phyloP scores from a whole-genome alignment of 2,888 invertebrate genomes.

The Harpalus rufipes region DNA sequence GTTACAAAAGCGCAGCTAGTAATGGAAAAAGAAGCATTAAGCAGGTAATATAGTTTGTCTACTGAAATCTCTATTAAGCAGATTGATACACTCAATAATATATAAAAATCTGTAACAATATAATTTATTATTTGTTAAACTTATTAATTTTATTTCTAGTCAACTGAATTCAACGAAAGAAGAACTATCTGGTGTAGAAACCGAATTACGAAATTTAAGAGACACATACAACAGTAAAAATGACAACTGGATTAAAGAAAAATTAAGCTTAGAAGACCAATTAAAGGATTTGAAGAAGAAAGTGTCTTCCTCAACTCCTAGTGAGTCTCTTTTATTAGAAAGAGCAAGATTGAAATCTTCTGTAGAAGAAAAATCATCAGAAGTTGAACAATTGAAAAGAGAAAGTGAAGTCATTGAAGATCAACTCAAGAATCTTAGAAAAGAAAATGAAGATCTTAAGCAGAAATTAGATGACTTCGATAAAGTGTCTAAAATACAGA shows the following conservation, averaged over 20 bases:
- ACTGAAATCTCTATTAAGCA: not conserved
- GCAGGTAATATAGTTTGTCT: slow-evolving; percentile 78
- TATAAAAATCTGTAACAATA: not conserved
- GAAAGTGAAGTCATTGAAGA: slow-evolving; percentile 85
- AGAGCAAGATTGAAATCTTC: slow-evolving; percentile 82
- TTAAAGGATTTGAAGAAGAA: slow-evolving; percentile 59
- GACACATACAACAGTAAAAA: slow-evolving; percentile 83
- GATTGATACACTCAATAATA: too few species aligned
- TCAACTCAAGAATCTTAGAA: slow-evolving; percentile 85
- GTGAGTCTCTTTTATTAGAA: slow-evolving; percentile 73
- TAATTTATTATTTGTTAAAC: too few species aligned
- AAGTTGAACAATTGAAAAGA: slow-evolving; percentile 84
- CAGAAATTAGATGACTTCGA: slow-evolving; percentile 91
- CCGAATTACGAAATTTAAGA: slow-evolving; percentile 83
- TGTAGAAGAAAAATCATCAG: slow-evolving; percentile 86
- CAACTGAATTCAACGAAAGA: slow-evolving; percentile 81
- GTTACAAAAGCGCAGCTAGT: slow-evolving; percentile 89
- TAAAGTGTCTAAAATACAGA: slow-evolving; percentile 89
- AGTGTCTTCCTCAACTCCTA: slow-evolving; percentile 11
- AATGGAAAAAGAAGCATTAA: slow-evolving; percentile 89
- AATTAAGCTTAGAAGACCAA: slow-evolving; percentile 82
- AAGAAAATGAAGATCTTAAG: slow-evolving; percentile 88
- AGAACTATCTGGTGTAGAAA: slow-evolving; percentile 81
- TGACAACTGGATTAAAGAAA: slow-evolving; percentile 87
- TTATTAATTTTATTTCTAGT: slow-evolving; percentile 75